Evolutionary conservation across 2,797 vertebrate genomes (phyloP), one percentile per base, ranked within the genome.

Genomic region (Tinamus major): DNA sequence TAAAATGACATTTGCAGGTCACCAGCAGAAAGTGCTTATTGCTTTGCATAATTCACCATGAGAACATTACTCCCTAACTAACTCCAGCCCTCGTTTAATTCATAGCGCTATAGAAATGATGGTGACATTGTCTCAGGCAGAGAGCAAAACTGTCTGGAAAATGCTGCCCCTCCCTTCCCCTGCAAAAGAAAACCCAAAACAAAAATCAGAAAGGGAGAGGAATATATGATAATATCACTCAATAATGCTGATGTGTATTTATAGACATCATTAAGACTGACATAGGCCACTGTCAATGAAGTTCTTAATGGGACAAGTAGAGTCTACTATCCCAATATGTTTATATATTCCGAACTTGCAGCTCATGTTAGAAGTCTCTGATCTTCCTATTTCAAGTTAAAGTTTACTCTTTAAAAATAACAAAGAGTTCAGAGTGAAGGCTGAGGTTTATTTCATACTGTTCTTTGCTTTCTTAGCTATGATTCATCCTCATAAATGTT

Each of bases 361-460:
- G 58, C 10, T 89, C 61, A 71, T 80, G 53, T 51, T 76, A 75
- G 48, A 93, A 85, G 46, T 63, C 93, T 94, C 79, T 91, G 81
- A 85, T 94, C 80, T 92, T 80, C 63, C 19, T 62, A 78, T 74
- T 85, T 90, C 44, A 87, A 62, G 55, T 68, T 77, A 33, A 93
- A 93, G 17, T 75, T 92, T 48, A 65, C 10, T 68, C 46, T 37
- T 89, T 84, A 83, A 89, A 90, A 94, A 94, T 72, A 94, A 90
- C 67, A 91, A 76, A 75, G 48, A 67, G 1, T 6, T 48, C 21
- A 84, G 64, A 69, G 71, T 77, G 65, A 87, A 83, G 48, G 63
- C 35, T 56, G 42, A 59, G 69, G 85, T 89, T 87, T 82, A 33
- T 88, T 91, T 91, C 24, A 33, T 83, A 20, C 17, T 58, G 12